Conservation (phyloP, 2,888 invertebrate genomes). For the Thera britannica region DNA sequence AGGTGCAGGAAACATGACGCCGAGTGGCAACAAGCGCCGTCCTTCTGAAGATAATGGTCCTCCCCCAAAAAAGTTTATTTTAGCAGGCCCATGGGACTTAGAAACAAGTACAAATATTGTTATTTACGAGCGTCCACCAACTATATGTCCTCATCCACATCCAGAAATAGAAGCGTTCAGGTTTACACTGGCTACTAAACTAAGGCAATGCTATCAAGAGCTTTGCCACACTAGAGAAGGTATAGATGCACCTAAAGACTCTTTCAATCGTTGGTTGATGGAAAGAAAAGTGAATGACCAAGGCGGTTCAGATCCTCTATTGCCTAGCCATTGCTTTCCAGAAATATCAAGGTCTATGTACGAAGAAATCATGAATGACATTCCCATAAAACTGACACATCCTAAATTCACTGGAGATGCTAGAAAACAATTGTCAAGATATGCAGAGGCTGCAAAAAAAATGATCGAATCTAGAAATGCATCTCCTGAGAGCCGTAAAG, state of each 20-base stretch:
- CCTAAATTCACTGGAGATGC: slow-evolving; percentile 98
- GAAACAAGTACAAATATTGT: slow-evolving; percentile 97
- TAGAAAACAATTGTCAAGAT: slow-evolving; percentile 95
- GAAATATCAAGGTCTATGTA: slow-evolving; percentile 98
- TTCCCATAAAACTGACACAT: slow-evolving; percentile 97
- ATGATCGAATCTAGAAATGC: slow-evolving; percentile 97
- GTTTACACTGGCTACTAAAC: slow-evolving; percentile 91
- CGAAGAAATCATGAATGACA: slow-evolving; percentile 98
- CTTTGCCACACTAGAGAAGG: slow-evolving; percentile 96
- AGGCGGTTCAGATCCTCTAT: slow-evolving; percentile 93
- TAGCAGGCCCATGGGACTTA: slow-evolving; percentile 97
- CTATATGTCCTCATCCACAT: slow-evolving; percentile 95
- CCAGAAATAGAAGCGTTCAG: slow-evolving; percentile 96
- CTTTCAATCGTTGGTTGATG: slow-evolving; percentile 98
- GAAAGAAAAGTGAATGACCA: slow-evolving; percentile 96
- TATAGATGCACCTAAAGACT: slow-evolving; percentile 98
- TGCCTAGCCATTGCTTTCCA: slow-evolving; percentile 96
- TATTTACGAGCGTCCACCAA: slow-evolving; percentile 93
- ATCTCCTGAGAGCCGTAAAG: slow-evolving; percentile 96
- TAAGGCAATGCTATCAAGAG: slow-evolving; percentile 96
- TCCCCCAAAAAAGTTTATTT: slow-evolving; percentile 92
- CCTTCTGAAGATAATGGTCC: slow-evolving; percentile 93
- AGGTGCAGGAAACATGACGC: slow-evolving; percentile 77
- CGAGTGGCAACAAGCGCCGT: slow-evolving; percentile 88
- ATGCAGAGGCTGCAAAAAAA: slow-evolving; percentile 98